Base-by-base conservation (phyloP, 2,113 vertebrate species). In the Oreochromis tanganicae region DNA sequence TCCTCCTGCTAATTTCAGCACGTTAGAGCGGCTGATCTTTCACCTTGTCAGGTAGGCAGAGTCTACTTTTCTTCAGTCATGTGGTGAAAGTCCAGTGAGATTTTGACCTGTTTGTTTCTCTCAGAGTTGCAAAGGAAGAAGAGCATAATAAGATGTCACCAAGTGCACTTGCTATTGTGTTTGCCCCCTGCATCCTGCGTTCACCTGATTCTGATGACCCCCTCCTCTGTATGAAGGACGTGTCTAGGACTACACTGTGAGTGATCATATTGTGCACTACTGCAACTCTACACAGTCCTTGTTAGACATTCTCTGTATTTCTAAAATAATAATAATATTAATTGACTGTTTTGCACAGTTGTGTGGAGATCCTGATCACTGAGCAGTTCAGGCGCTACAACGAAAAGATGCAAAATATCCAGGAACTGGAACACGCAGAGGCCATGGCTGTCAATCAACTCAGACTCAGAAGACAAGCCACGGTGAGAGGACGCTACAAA, bases 331-430 rank as follows among this genome's bases (percentile, higher is more conserved):
- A 10, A 17, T 52, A 13, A 14, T 9, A 43, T 38, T 54, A 16
- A 9, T 10, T 80, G 6, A 52, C 9, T 17, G 3, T 88, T 19
- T 83, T 82, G n/a, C 68, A 6, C 93, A 99, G 98, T 91, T 99
- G 98, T 83, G 97, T 99, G 79, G 98, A 99, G 94, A 96, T 98
- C 95, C 95, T 99, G 82, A 98, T 99, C 87, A 95, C 95, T 27
- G 99, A 99, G 83, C 99, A 99, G 96, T 95, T 98, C 84, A 96
- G 97, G 88, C 97, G 96, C 63, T 99, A 98, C 95, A 98, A 95
- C 68, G 95, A 98, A 81, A 99, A 98, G 95, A 98, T 99, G 98
- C 96, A 97, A 83, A 97, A 98, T 82, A 99, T 99, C 85, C 97
- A 29, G 89, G 95, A 98, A 91, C 94, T 99, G 93, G 99, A 99